phyloP scores from a whole-genome alignment of 1,140 invertebrate genomes.

The Eupeodes corollae region DNA sequence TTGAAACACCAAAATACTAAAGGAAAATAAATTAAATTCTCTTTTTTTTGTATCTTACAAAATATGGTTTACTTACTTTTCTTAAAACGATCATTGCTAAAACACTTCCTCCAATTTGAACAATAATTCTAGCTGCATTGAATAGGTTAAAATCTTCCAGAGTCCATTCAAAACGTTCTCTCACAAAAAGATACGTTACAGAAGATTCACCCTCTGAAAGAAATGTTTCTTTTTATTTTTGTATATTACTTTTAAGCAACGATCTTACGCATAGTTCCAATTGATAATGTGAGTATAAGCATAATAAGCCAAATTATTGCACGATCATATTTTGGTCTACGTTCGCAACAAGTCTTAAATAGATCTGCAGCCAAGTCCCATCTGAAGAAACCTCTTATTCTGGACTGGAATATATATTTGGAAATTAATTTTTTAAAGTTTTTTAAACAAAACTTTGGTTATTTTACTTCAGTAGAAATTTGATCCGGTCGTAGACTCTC shows the following conservation, averaged over 20 bases:
- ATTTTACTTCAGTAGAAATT: constrained; percentile 19
- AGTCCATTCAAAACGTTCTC: constrained; percentile 53
- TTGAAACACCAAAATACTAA: constrained; percentile 21
- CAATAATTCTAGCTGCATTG: constrained; percentile 37
- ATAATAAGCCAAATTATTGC: constrained; percentile 50
- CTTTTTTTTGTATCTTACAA: not conserved
- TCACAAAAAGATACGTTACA: constrained; percentile 50
- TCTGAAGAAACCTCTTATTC: constrained; percentile 42
- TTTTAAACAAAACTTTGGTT: not conserved
- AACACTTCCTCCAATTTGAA: constrained; percentile 42
- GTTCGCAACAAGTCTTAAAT: constrained; percentile 45
- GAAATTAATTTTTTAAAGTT: not conserved
- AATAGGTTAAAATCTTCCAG: constrained; percentile 47
- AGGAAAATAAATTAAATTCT: not conserved
- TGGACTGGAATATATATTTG: constrained; percentile 26
- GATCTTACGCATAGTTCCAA: constrained; percentile 42
- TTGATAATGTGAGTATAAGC: constrained; percentile 41
- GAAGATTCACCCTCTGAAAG: constrained; percentile 33
- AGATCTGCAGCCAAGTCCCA: constrained; percentile 47
- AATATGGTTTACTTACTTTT: constrained; percentile 16
- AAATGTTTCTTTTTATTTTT: too few species aligned
- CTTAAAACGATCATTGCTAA: constrained; percentile 43
- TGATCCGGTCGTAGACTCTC: constrained; percentile 24
- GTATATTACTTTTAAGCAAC: too few species aligned
- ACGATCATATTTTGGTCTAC: constrained; percentile 46